Base-by-base conservation (phyloP, 1,140 invertebrate species). In the Anastrepha obliqua region DNA sequence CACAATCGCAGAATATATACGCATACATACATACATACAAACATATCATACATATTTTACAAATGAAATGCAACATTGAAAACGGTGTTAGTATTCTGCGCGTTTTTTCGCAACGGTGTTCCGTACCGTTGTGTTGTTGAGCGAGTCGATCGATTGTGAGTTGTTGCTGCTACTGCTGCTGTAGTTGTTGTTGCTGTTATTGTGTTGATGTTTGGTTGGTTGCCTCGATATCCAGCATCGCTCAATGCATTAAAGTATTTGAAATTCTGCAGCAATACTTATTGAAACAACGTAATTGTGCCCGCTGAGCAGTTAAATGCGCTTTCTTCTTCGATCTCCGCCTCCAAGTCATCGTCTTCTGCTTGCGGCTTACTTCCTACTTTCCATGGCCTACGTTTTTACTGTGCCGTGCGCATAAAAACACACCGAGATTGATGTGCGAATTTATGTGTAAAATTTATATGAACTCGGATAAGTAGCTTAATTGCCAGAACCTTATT, bases 181-280 rank as follows among this genome's bases (percentile, higher is more conserved):
- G 64, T 4, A 51, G 17, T 58, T 81, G 47, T 5, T 81, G 74
- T 29, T 44, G 67, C 67, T 47, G 15, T 67, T 58, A 13, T 13
- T 13, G 7, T 58, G 55, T 58, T 58, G 55, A 8, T 58, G 55
- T 13, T 62, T 62, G 60, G 60, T 81, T 29, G 74, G 74, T 81
- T 81, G 74, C 74, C 55, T 81, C 74, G 74, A 81, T 81, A 55
- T 81, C 47, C 74, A 51, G 74, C 74, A 81, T 55, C 47, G 74
- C 47, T 15, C 74, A 81, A 81, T 55, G 47, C 74, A 81, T 81
- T 81, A 81, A 81, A 81, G 74, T 81, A 58, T 81, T 81, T 81
- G 74, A 81, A 81, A 81, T 81, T 81, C 74, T 81, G n/a, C 74
- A 81, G 74, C 74, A 81, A 81, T 81, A 81, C 74, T 81, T 81